Conservation (phyloP, 2,113 vertebrate genomes). For the Silurus meridionalis region DNA sequence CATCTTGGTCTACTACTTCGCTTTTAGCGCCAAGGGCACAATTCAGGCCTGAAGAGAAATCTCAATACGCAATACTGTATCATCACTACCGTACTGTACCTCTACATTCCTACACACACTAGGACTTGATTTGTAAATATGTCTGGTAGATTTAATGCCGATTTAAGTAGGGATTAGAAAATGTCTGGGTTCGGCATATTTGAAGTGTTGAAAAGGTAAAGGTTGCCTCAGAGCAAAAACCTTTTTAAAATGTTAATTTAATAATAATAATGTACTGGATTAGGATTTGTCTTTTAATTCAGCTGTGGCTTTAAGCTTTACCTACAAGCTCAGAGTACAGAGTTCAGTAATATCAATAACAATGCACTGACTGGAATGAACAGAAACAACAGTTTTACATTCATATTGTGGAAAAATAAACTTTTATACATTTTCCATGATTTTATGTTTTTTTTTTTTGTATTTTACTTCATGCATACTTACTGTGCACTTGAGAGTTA, state of each 20-base stretch:
- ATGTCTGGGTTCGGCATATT: neutral
- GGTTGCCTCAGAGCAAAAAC: neutral
- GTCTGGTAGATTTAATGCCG: neutral
- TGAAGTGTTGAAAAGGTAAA: neutral
- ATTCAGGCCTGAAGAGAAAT: constrained; percentile 77
- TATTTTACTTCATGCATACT: neutral
- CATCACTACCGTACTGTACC: neutral
- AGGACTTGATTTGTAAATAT: constrained; percentile 17
- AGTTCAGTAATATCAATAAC: neutral
- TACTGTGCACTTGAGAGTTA: neutral
- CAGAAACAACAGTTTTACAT: constrained; percentile 36
- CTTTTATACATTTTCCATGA: neutral
- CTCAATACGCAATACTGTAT: neutral
- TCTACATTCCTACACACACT: neutral
- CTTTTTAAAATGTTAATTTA: neutral
- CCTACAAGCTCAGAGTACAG: neutral
- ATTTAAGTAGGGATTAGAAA: neutral
- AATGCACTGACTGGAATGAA: constrained; percentile 35
- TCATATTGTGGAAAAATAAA: constrained; percentile 56
- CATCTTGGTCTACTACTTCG: constrained; percentile 83
- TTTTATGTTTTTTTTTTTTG: neutral
- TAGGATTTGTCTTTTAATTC: neutral
- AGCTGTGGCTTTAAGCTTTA: neutral
- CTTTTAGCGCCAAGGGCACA: constrained; percentile 83
- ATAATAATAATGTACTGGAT: neutral